Conservation (phyloP, 2,888 invertebrate genomes). For the Anaspis maculata region DNA sequence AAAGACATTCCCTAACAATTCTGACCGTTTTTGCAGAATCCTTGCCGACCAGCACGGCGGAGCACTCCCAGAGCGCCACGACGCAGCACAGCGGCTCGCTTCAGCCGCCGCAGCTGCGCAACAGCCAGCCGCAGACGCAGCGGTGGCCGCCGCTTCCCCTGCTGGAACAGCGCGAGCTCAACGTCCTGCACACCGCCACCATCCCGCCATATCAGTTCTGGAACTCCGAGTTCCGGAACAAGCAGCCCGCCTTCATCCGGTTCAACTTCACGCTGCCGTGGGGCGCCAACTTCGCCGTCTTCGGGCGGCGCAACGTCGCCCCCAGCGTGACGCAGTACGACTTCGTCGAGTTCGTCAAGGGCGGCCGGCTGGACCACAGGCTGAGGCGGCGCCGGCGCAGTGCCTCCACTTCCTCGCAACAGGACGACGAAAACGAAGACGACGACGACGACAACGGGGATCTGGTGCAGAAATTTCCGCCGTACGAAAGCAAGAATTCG, state of each 20-base stretch:
- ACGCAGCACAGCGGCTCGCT: constrained; percentile 49
- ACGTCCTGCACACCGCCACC: constrained; percentile 73
- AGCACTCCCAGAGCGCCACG: constrained; percentile 54
- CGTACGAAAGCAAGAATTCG: no score
- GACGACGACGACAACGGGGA: constrained; percentile 31
- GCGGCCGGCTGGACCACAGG: constrained; percentile 72
- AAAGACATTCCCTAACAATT: no score
- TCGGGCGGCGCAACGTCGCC: constrained; percentile 88
- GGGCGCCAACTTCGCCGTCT: constrained; percentile 92
- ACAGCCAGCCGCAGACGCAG: constrained; percentile 63
- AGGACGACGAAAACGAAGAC: constrained; percentile 5
- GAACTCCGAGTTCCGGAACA: constrained; percentile 88
- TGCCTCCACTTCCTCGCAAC: not conserved
- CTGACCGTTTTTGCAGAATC: constrained; percentile 67
- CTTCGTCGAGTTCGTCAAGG: constrained; percentile 89
- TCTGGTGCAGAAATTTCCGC: no score
- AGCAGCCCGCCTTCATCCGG: constrained; percentile 76
- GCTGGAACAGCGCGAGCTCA: constrained; percentile 75
- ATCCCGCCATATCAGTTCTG: constrained; percentile 89
- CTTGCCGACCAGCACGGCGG: constrained; percentile 60
- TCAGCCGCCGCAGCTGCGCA: constrained; percentile 61
- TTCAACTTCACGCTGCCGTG: constrained; percentile 80
- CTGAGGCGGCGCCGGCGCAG: constrained; percentile 46
- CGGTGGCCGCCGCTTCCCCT: constrained; percentile 59
- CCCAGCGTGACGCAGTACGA: constrained; percentile 97